Percentiles rank a stretch among this genome's conserved stretches.
Evolutionary conservation across 2,113 vertebrate genomes (phyloP).

Genomic region (Struthidea cinerea): DNA sequence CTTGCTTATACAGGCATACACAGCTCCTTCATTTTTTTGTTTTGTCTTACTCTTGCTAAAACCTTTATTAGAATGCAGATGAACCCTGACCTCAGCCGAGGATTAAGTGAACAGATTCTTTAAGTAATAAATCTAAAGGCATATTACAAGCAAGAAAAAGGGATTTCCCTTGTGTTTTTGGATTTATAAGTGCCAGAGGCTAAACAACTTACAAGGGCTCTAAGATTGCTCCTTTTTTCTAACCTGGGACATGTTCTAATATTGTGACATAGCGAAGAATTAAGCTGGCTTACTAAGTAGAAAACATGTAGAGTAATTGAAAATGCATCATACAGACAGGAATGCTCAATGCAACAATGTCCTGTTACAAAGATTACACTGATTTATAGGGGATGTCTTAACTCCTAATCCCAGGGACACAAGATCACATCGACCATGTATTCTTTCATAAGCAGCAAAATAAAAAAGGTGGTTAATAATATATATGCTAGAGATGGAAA

Average conservation of each 20-base stretch:
- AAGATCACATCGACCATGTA: conserved; percentile 50
- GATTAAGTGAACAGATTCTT: conserved; percentile 82
- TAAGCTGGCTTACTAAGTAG: conserved; percentile 83
- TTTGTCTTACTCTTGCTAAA: conserved; percentile 53
- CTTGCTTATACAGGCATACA: conserved; percentile 42
- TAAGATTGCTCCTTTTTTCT: conserved; percentile 78
- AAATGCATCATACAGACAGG: conserved; percentile 73
- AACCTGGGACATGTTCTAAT: conserved; percentile 77
- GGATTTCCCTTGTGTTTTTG: conserved; percentile 83
- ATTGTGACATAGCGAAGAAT: conserved; percentile 76
- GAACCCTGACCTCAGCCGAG: conserved; percentile 70
- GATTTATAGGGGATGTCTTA: conserved; percentile 76
- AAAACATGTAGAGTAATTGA: conserved; percentile 82
- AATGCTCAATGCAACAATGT: conserved; percentile 64
- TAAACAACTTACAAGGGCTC: conserved; percentile 83
- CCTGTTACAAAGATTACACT: conserved; percentile 75
- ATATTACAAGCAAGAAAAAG: conserved; percentile 79
- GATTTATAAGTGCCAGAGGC: conserved; percentile 81
- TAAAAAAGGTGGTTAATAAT: conserved; percentile 66
- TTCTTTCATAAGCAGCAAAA: conserved; percentile 66
- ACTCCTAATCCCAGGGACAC: conserved; percentile 70
- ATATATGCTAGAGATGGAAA: conserved; percentile 62
- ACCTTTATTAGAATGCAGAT: conserved; percentile 74
- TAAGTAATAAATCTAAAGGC: conserved; percentile 82
- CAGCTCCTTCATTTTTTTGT: conserved; percentile 55